Conservation (phyloP, 2,888 invertebrate species). For the Cheilosia urbana region DNA sequence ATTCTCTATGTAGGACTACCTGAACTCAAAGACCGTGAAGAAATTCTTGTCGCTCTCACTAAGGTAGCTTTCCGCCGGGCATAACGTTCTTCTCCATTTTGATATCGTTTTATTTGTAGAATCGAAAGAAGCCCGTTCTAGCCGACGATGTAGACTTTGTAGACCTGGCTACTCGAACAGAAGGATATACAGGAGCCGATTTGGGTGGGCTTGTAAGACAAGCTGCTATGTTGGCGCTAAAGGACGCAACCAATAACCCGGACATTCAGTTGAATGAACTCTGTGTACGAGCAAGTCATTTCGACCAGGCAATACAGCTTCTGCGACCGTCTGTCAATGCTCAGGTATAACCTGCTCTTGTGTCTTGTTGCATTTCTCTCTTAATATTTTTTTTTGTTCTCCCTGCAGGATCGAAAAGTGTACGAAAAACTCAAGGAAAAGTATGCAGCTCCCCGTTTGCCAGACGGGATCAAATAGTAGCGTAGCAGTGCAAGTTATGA, state of each 20-base stretch:
- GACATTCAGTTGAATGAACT: conserved; percentile 84
- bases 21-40: conserved; percentile 89
- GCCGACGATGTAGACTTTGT: conserved; percentile 90
- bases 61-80: conserved; percentile 85
- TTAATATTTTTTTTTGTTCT: conserved; percentile 58
- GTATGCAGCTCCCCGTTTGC: conserved; percentile 85
- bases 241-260: conserved; percentile 88
- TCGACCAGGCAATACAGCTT: conserved; percentile 90
- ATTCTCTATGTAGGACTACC: conserved; percentile 96
- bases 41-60: conserved; percentile 94
- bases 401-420: conserved; percentile 87
- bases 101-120: conserved; percentile 84
- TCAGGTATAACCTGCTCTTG: conserved; percentile 84
- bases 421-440: conserved; percentile 90
- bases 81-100: conserved; percentile 37
- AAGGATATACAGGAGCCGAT: conserved; percentile 97
- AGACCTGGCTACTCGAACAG: conserved; percentile 88
- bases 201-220: conserved; percentile 94
- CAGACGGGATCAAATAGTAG: conserved; percentile 41
- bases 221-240: conserved; percentile 92
- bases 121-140: conserved; percentile 91
- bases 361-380: not conserved
- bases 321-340: conserved; percentile 94
- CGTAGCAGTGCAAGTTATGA: not conserved
- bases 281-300: conserved; percentile 88